Conservation (phyloP, 2,113 vertebrate genomes). For the Dasyprocta punctata region DNA sequence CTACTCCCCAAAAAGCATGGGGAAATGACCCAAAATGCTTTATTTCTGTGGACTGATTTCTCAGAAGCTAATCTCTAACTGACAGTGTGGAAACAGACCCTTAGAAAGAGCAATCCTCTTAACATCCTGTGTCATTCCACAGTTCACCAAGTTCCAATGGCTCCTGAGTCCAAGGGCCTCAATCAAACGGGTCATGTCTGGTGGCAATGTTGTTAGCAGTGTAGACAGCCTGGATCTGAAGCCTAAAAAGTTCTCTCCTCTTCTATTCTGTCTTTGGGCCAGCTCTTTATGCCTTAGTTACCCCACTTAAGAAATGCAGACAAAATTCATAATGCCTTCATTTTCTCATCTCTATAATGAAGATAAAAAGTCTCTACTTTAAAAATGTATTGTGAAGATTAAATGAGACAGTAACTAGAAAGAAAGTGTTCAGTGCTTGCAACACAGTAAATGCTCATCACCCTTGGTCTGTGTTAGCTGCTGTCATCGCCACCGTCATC, state of each 20-base stretch:
- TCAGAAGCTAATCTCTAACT: neutral
- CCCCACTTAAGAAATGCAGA: neutral
- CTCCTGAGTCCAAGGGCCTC: neutral
- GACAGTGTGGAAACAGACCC: neutral
- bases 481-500: neutral
- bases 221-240: neutral
- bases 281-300: neutral
- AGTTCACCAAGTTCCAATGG: neutral
- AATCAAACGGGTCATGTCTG: neutral
- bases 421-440: neutral
- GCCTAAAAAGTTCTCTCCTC: neutral
- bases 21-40: neutral
- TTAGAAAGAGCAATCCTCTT: constrained; percentile 4
- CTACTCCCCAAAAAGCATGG: neutral
- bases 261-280: neutral
- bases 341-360: neutral
- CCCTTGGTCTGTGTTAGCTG: neutral
- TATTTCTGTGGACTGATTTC: neutral
- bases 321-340: neutral
- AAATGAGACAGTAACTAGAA: neutral
- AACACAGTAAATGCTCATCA: neutral
- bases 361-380: neutral
- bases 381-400: neutral
- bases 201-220: neutral
- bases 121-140: neutral